phyloP scores from a whole-genome alignment of 2,797 vertebrate species.

The Vultur gryphus region DNA sequence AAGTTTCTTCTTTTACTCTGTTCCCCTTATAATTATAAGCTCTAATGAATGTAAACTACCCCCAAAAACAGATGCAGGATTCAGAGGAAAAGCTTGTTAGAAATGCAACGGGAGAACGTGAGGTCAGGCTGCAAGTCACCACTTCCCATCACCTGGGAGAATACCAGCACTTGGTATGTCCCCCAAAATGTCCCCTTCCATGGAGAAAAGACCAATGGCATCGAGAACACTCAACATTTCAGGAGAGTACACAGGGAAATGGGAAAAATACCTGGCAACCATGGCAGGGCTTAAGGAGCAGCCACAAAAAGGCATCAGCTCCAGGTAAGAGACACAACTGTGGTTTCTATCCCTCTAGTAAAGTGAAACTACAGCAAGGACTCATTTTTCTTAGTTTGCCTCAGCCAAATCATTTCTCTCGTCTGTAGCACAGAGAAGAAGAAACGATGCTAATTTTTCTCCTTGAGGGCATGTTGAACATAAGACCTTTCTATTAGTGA shows the following conservation, averaged over 20 bases:
- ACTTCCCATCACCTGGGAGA: background rate
- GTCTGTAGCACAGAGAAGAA: background rate
- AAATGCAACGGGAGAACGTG: background rate
- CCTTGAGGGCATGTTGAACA: background rate
- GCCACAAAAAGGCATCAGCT: background rate
- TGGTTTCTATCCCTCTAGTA: background rate
- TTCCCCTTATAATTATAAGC: background rate
- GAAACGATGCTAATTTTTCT: background rate
- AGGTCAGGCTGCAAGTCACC: background rate
- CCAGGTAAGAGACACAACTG: background rate
- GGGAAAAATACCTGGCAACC: background rate
- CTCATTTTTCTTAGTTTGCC: background rate
- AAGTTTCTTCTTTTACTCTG: background rate
- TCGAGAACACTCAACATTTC: background rate
- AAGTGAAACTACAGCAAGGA: background rate
- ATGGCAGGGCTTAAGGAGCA: background rate
- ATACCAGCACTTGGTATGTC: background rate
- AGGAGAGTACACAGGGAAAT: background rate
- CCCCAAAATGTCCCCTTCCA: background rate
- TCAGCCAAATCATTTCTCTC: background rate
- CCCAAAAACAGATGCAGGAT: background rate
- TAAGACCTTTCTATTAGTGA: background rate
- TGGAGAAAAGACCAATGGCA: background rate
- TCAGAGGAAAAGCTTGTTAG: background rate
- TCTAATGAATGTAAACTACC: background rate